These are phyloP conservation scores for Propithecus deckenii DNA, from an alignment of 2,797 vertebrate species.

Conservation along the genomic window DNA sequence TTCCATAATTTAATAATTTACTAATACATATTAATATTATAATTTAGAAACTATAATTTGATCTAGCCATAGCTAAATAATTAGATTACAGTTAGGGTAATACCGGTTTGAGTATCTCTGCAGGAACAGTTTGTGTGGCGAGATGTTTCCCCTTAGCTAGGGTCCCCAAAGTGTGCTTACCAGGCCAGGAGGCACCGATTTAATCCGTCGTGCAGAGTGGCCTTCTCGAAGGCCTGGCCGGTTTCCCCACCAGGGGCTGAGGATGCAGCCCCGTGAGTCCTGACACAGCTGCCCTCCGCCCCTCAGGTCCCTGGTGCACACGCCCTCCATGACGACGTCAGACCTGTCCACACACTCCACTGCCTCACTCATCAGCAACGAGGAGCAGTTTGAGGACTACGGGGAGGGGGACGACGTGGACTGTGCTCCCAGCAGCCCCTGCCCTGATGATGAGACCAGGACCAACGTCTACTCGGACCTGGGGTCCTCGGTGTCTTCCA, in stretches of 20 bases:
- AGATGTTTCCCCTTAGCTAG: background rate
- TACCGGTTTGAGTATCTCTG: background rate
- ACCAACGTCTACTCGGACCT: constrained; percentile 95
- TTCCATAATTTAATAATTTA: background rate
- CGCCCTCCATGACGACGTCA: constrained; percentile 89
- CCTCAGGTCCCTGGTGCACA: constrained; percentile 88
- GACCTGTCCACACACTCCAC: constrained; percentile 94
- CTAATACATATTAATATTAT: background rate
- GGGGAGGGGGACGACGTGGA: constrained; percentile 96
- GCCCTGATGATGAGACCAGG: constrained; percentile 93
- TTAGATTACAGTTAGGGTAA: rapidly evolving
- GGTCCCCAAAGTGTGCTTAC: background rate
- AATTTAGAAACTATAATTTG: background rate
- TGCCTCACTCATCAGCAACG: constrained; percentile 92
- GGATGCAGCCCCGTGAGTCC: rapidly evolving
- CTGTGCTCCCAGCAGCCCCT: constrained; percentile 93
- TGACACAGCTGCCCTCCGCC: background rate
- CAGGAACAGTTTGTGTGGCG: background rate
- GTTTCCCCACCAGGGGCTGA: rapidly evolving
- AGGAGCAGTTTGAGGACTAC: constrained; percentile 99
- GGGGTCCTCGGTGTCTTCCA: constrained; percentile 96
- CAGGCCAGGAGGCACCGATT: background rate
- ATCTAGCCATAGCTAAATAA: background rate
- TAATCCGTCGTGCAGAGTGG: rapidly evolving
- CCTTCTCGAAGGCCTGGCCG: too few relatives aligned